Evolutionary conservation across 2,797 vertebrate species (phyloP), one percentile per base, ranked within the genome.

Genomic region (Xiphophorus birchmanni): DNA sequence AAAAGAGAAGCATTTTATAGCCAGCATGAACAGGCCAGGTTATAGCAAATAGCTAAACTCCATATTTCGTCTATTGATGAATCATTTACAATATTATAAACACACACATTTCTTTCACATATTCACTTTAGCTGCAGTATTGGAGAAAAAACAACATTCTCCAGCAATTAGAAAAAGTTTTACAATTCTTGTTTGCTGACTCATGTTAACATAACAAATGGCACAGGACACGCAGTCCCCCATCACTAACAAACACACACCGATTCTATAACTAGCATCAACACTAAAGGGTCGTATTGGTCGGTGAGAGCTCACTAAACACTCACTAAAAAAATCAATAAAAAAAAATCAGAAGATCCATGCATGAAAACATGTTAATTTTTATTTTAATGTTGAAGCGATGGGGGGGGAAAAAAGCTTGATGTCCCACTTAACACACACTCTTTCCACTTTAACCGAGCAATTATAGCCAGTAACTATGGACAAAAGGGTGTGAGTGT

Each of bases 131-230:
- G 21, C 18, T 26, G 23, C 35, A 21, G 18, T 9, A 10, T 23
- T 69, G 4, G 17, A 65, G 29, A 13, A 65, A 37, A 65, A 58
- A 8, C 35, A 35, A 8, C 0, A 63, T 35, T 67, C 21, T 69
- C 3, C 21, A 26, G 78, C 72, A 77, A 89, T 88, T 85, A 84
- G 86, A 88, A 85, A 93, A 73, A 87, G 82, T 89, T 89, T 89
- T 80, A 48, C 86, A 88, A 92, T 94, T 93, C 90, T 89, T 92
- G 15, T 80, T 52, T n/a, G 26, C 79, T 93, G 93, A 92, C 74
- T 92, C 87, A 86, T 88, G 87, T 84, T 89, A 47, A 88, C 87
- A 56, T 86, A 83, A 90, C 78, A 90, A 88, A 89, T 89, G 84
- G 90, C 88, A 87, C 86, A 88, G 80, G 80, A 80, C 73, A 82